phyloP scores from a whole-genome alignment of 2,888 invertebrate genomes.

The Diplolepis rosae region DNA sequence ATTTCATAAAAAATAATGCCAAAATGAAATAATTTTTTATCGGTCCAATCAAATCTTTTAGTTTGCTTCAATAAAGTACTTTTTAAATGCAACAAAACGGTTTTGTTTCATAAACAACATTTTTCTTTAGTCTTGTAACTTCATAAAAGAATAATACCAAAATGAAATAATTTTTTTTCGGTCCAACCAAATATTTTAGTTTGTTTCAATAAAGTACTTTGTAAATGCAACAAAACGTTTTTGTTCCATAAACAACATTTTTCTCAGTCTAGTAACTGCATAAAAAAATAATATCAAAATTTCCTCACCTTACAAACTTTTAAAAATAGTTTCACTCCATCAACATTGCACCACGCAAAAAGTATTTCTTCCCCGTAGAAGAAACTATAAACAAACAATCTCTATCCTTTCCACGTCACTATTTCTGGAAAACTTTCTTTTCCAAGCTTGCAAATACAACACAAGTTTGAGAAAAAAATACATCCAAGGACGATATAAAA shows the following conservation, averaged over 20 bases:
- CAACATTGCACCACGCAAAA: neutral
- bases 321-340: slow-evolving; percentile 11
- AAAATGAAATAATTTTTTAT: too few relatives aligned
- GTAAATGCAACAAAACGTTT: neutral
- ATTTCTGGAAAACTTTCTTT: neutral
- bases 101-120: too few relatives aligned
- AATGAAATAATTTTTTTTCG: too few relatives aligned
- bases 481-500: neutral
- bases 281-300: neutral
- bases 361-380: neutral
- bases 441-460: neutral
- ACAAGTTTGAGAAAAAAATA: neutral
- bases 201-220: too few relatives aligned
- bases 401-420: slow-evolving; percentile 1
- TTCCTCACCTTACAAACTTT: neutral
- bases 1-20: too few relatives aligned
- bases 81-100: too few relatives aligned
- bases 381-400: slow-evolving; percentile 5
- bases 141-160: too few relatives aligned
- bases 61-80: too few relatives aligned
- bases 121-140: too few relatives aligned
- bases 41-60: too few relatives aligned
- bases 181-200: too few relatives aligned
- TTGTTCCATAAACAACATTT: neutral
- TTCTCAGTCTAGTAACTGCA: neutral